These are phyloP conservation scores for Calephelis perditalis DNA, from an alignment of 2,888 invertebrate genomes.

Conservation along the genomic window DNA sequence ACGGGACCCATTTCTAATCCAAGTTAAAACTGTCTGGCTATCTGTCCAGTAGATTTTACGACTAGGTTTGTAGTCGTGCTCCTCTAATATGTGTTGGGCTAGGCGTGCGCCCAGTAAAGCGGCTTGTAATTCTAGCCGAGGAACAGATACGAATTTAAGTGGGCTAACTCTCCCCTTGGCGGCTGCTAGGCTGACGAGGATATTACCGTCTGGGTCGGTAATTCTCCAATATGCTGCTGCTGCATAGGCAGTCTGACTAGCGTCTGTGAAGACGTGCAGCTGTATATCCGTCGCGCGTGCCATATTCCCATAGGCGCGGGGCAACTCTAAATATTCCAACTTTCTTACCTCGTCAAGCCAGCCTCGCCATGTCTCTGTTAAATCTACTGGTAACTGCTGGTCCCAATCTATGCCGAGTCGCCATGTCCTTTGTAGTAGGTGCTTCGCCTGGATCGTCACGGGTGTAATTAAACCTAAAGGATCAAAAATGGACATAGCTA, in stretches of 20 bases:
- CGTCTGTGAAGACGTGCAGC: background rate
- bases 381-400: background rate
- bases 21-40: background rate
- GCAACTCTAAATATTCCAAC: background rate
- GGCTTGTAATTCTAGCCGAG: background rate
- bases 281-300: background rate
- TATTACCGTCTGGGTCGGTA: background rate
- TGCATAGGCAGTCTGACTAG: background rate
- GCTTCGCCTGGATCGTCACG: conserved; percentile 12
- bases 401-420: conserved; percentile 17
- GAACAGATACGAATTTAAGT: background rate
- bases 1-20: background rate
- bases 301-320: background rate
- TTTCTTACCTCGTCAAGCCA: background rate
- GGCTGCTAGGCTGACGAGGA: background rate
- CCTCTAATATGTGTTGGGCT: background rate
- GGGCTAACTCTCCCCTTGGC: conserved; percentile 2
- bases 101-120: background rate
- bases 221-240: background rate
- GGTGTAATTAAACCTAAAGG: conserved; percentile 18
- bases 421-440: conserved; percentile 18
- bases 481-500: conserved; percentile 9
- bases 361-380: background rate
- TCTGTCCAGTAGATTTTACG: background rate
- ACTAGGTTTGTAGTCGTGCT: background rate